Evolutionary conservation across 2,113 vertebrate species (phyloP).

Genomic region (Centropus bengalensis): DNA sequence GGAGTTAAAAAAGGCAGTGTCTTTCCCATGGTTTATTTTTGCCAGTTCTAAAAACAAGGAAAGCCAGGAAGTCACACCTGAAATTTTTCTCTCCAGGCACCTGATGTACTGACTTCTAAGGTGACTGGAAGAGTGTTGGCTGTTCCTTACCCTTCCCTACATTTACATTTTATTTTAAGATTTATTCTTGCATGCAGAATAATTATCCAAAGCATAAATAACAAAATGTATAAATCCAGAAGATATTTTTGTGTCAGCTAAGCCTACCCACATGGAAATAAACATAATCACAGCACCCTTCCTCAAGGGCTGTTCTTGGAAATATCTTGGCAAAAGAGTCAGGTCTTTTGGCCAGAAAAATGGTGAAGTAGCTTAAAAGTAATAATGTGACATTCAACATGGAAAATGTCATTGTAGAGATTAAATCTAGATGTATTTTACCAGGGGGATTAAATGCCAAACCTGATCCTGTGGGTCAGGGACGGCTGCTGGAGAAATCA

Average conservation of each 20-base stretch:
- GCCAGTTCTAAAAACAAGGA: background rate
- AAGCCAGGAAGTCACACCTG: background rate
- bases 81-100: background rate
- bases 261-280: background rate
- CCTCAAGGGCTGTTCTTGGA: background rate
- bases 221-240: background rate
- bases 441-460: conserved; percentile 15
- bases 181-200: background rate
- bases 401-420: background rate
- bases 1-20: background rate
- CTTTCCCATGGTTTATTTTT: background rate
- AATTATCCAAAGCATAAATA: background rate
- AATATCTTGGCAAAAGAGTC: background rate
- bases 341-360: background rate
- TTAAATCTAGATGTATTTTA: conserved; percentile 14
- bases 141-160: background rate
- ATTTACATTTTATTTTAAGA: background rate
- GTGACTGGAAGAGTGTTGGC: background rate
- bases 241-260: background rate
- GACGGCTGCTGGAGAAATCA: conserved; percentile 47
- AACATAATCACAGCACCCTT: background rate
- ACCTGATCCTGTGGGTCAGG: background rate
- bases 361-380: background rate
- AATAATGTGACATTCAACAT: background rate
- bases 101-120: background rate